phyloP scores from a whole-genome alignment of 2,888 invertebrate species.

The Unio pictorum region DNA sequence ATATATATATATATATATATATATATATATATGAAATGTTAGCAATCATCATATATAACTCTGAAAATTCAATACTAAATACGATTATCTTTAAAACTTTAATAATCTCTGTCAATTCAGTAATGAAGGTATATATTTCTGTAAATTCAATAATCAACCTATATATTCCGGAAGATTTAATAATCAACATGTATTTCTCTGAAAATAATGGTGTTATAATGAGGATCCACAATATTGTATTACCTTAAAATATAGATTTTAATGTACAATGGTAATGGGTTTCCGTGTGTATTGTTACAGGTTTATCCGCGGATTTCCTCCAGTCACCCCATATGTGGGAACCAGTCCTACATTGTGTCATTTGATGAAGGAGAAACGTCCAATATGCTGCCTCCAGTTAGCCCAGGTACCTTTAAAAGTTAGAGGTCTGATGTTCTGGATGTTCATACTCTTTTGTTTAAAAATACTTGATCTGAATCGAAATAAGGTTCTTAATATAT shows the following conservation, averaged over 20 bases:
- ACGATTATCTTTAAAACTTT: no score
- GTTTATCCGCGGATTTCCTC: conserved; percentile 73
- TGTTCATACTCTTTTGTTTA: no score
- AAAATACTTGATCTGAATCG: no score
- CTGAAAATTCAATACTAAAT: no score
- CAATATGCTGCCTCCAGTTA: conserved; percentile 94
- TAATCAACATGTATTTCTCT: not conserved
- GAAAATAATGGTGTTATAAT: not conserved
- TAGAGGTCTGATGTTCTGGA: no score
- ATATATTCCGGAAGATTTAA: not conserved
- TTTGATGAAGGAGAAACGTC: conserved; percentile 94
- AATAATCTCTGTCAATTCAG: no score
- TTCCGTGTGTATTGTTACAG: conserved; percentile 31
- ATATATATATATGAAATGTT: no score
- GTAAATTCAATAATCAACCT: not conserved
- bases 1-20: no score
- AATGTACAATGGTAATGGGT: not conserved
- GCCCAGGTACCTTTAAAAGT: conserved; percentile 79
- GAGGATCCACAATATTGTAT: not conserved
- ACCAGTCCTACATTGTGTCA: conserved; percentile 98
- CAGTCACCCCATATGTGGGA: conserved; percentile 97
- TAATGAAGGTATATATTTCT: no score
- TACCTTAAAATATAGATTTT: not conserved
- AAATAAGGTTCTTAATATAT: no score
- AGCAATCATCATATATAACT: no score